Percentiles rank a stretch among this genome's conserved stretches.
Evolutionary conservation across 2,888 invertebrate genomes (phyloP).

Genomic region (Lingula anatina): DNA sequence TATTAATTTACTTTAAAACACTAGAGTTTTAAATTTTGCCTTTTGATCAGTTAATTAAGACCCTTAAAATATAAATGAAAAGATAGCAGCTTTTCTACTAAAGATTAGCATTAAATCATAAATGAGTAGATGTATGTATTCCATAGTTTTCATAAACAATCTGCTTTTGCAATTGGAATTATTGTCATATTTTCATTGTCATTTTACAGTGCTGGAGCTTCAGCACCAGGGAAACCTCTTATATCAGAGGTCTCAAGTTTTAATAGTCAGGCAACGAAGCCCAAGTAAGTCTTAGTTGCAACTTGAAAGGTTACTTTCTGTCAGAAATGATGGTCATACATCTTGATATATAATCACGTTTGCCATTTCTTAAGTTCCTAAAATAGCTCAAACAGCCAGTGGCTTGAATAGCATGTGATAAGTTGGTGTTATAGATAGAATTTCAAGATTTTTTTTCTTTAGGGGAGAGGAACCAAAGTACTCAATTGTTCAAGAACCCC

Average conservation of each 20-base stretch:
- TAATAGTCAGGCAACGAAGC: too few relatives aligned
- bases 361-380: too few relatives aligned
- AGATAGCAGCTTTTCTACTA: too few relatives aligned
- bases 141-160: too few relatives aligned
- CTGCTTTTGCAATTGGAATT: background rate
- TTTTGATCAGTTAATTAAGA: constrained; percentile 21
- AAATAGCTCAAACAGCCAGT: too few relatives aligned
- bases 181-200: background rate
- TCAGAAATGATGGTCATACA: background rate
- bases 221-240: constrained; percentile 3
- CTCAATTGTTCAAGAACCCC: constrained; percentile 46
- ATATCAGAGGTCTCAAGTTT: constrained; percentile 14
- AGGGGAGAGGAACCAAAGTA: constrained; percentile 38
- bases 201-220: background rate
- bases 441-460: constrained; percentile 4
- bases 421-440: background rate
- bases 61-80: too few relatives aligned
- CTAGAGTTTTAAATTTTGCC: too few relatives aligned
- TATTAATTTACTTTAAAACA: too few relatives aligned
- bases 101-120: too few relatives aligned
- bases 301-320: background rate
- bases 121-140: too few relatives aligned
- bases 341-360: background rate
- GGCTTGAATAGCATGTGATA: too few relatives aligned
- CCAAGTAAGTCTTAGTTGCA: background rate